These are phyloP conservation scores for Dinoponera quadriceps DNA, from an alignment of 1,140 invertebrate genomes.

Conservation along the genomic window DNA sequence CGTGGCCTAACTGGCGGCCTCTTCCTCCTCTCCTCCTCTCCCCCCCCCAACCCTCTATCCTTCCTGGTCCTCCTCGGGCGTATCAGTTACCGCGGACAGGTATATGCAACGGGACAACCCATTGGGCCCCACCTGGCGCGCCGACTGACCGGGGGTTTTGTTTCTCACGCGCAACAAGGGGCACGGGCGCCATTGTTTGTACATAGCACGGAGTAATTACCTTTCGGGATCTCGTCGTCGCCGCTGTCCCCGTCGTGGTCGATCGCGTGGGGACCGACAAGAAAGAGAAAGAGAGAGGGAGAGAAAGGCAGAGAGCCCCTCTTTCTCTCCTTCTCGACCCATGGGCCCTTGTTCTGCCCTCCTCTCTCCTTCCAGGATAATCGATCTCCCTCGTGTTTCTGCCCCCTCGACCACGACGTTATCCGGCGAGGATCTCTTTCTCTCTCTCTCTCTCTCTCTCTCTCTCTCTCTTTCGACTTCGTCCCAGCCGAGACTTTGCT, in stretches of 20 bases:
- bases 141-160: conserved; percentile 74
- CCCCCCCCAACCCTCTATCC: background rate
- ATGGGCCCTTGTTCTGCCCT: conserved; percentile 7
- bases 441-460: no score
- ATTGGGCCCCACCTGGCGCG: conserved; percentile 49
- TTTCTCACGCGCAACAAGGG: conserved; percentile 83
- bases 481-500: no score
- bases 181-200: conserved; percentile 82
- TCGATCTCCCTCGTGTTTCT: conserved; percentile 34
- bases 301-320: no score
- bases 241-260: conserved; percentile 41
- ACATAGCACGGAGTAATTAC: conserved; percentile 84
- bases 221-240: conserved; percentile 76
- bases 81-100: conserved; percentile 78
- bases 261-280: background rate
- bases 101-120: conserved; percentile 49
- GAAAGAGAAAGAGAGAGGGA: no score
- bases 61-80: conserved; percentile 15
- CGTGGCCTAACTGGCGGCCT: conserved; percentile 63
- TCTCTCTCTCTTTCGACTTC: no score
- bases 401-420: background rate
- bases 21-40: background rate
- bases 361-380: conserved; percentile 26
- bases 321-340: conserved; percentile 8
- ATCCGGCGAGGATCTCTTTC: conserved; percentile 11